These are phyloP conservation scores for Drosophila busckii DNA, from an alignment of 1,140 invertebrate species.

Conservation along the genomic window DNA sequence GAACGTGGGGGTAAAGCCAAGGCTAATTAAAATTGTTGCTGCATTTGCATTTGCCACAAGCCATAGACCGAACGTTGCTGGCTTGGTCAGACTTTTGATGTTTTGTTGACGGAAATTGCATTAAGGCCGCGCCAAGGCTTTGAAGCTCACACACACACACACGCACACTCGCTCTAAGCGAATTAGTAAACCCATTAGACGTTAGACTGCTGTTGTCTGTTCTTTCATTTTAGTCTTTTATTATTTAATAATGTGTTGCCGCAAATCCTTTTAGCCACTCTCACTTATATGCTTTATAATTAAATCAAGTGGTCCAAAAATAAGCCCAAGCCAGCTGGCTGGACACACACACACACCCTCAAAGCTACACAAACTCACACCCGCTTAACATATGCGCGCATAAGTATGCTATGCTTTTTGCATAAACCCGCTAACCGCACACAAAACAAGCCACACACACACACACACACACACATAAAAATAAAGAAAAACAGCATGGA, in stretches of 20 bases:
- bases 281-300: conserved; percentile 49
- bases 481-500: conserved; percentile 9
- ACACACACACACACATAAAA: conserved; percentile 35
- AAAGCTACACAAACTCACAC: background rate
- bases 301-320: conserved; percentile 34
- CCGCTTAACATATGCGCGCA: conserved; percentile 18
- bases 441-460: conserved; percentile 41
- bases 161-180: conserved; percentile 65
- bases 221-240: conserved; percentile 26
- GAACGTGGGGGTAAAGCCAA: too few relatives aligned
- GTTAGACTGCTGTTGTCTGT: background rate
- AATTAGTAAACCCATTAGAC: conserved; percentile 62
- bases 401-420: conserved; percentile 47
- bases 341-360: conserved; percentile 2
- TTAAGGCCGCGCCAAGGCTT: too few relatives aligned
- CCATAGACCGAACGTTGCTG: background rate
- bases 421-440: conserved; percentile 39
- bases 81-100: conserved; percentile 29
- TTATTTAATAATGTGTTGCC: conserved; percentile 52
- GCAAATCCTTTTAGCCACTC: conserved; percentile 61
- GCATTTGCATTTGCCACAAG: conserved; percentile 39
- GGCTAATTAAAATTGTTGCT: background rate
- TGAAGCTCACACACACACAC: conserved; percentile 6
- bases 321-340: conserved; percentile 1
- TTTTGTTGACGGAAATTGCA: conserved; percentile 28